A percentile compares a stretch with the other conserved stretches of the same genome.
Conservation (phyloP, 2,797 vertebrate genomes). For the Rhinoraja longicauda region DNA sequence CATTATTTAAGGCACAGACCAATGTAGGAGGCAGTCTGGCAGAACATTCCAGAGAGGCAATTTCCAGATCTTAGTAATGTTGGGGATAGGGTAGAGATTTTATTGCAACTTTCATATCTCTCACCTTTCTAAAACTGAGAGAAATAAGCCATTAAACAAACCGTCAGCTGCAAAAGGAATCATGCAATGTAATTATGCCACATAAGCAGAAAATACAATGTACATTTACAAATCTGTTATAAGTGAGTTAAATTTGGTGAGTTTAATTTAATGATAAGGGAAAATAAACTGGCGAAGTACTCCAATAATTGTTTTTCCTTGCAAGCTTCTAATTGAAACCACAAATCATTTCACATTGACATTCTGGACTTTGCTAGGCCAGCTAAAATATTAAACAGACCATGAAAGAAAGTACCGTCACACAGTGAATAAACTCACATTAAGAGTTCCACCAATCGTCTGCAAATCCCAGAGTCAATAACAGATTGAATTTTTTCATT, state of each 20-base stretch:
- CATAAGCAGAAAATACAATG: neutral
- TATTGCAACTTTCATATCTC: neutral
- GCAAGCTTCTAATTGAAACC: neutral
- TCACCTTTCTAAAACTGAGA: neutral
- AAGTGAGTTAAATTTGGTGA: neutral
- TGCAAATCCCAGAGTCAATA: conserved; percentile 94
- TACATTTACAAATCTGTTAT: neutral
- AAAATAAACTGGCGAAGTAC: neutral
- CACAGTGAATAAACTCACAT: conserved; percentile 71
- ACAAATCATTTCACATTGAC: neutral
- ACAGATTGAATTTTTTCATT: conserved; percentile 98
- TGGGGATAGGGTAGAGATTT: neutral
- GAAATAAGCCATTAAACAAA: neutral
- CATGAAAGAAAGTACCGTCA: neutral
- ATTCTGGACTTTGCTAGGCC: neutral
- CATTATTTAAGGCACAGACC: neutral
- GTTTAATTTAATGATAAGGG: neutral
- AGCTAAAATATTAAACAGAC: neutral
- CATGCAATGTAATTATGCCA: neutral
- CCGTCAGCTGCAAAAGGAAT: neutral
- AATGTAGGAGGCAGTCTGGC: neutral
- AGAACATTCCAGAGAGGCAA: too few species aligned
- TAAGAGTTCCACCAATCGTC: conserved; percentile 88
- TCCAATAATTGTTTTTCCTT: neutral
- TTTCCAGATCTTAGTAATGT: too few species aligned